Percentiles rank a stretch among this genome's conserved stretches.
Conservation (phyloP, 2,888 invertebrate species). For the Zaprionus bogoriensis region DNA sequence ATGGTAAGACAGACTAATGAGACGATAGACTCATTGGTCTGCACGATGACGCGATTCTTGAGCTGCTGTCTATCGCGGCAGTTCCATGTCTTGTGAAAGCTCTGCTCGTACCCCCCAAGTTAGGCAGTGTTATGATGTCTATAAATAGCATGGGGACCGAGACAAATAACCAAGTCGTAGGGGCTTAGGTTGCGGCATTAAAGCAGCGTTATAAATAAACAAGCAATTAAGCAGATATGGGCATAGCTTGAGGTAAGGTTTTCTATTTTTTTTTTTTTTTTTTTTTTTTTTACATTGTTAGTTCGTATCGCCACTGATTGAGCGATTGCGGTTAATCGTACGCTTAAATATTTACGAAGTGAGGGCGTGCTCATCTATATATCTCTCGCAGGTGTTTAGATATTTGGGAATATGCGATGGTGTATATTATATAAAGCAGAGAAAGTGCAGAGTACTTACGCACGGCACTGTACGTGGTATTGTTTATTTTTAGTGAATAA, state of each 20-base stretch:
- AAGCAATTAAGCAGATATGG: slow-evolving; percentile 49
- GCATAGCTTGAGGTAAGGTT: slow-evolving; percentile 61
- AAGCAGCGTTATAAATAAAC: slow-evolving; percentile 55
- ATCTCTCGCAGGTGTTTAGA: slow-evolving; percentile 8
- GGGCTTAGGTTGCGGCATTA: slow-evolving; percentile 24
- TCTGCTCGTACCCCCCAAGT: slow-evolving; percentile 31
- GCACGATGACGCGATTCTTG: slow-evolving; percentile 27
- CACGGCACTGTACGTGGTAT: not conserved
- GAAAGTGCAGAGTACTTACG: not conserved
- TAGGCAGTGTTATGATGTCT: slow-evolving; percentile 33
- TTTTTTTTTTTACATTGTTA: not conserved
- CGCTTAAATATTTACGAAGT: slow-evolving; percentile 16
- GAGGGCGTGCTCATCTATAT: slow-evolving; percentile 6
- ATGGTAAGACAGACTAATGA: too few relatives aligned
- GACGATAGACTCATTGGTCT: slow-evolving; percentile 37
- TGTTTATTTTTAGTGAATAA: not conserved
- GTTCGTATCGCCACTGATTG: slow-evolving; percentile 9
- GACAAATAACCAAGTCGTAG: slow-evolving; percentile 5
- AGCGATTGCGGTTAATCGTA: slow-evolving; percentile 26
- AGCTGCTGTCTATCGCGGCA: slow-evolving; percentile 18
- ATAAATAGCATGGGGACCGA: slow-evolving; percentile 43
- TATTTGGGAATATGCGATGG: not conserved
- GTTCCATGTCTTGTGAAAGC: slow-evolving; percentile 28
- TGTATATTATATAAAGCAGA: too few relatives aligned
- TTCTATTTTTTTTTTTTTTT: not conserved